phyloP scores from a whole-genome alignment of 2,888 invertebrate genomes.

The Nephrocerus scutellatus region DNA sequence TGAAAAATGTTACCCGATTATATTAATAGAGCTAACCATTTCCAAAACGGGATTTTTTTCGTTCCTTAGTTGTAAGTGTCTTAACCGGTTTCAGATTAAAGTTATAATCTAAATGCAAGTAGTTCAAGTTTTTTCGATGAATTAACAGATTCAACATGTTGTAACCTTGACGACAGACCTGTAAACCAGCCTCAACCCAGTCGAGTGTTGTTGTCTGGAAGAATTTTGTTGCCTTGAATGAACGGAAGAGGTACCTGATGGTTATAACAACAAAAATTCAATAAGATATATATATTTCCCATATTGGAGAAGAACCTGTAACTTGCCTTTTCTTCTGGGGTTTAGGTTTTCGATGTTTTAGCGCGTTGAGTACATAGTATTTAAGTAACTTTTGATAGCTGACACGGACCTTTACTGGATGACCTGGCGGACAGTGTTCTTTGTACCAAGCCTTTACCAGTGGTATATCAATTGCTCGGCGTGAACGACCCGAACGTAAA shows the following conservation, averaged over 20 bases:
- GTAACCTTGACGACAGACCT: slow-evolving; percentile 98
- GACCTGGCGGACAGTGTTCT: slow-evolving; percentile 89
- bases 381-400: slow-evolving; percentile 98
- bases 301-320: slow-evolving; percentile 1
- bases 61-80: slow-evolving; percentile 97
- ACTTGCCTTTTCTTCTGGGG: slow-evolving; percentile 89
- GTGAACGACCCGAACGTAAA: slow-evolving; percentile 85
- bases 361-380: slow-evolving; percentile 94
- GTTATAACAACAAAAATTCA: not conserved
- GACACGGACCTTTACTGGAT: slow-evolving; percentile 98
- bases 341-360: slow-evolving; percentile 96
- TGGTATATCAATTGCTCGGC: slow-evolving; percentile 95
- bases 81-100: slow-evolving; percentile 99
- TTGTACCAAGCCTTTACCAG: slow-evolving; percentile 97
- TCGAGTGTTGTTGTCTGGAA: slow-evolving; percentile 99
- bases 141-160: slow-evolving; percentile 99
- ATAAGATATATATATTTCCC: not conserved
- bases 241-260: slow-evolving; percentile 86
- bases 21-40: slow-evolving; percentile 58
- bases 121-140: slow-evolving; percentile 98
- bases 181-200: slow-evolving; percentile 99
- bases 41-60: slow-evolving; percentile 96
- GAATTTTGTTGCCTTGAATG: slow-evolving; percentile 99
- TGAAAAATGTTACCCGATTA: not conserved
- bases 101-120: slow-evolving; percentile 98